phyloP scores from a whole-genome alignment of 2,113 vertebrate genomes.

The Mugil cephalus region DNA sequence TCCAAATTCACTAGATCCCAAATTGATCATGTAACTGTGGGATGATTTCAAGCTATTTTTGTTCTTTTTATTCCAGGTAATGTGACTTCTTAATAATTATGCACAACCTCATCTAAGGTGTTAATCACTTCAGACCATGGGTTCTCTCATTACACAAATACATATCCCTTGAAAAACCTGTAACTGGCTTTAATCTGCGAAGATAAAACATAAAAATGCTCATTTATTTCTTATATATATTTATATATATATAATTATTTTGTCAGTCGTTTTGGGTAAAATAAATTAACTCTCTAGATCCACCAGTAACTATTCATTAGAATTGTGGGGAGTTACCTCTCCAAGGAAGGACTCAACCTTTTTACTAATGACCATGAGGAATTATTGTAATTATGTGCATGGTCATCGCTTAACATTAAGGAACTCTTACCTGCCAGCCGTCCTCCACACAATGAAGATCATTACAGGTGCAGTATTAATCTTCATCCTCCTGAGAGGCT shows the following conservation, averaged over 20 bases:
- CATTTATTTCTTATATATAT: too few relatives aligned
- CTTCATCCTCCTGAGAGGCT: conserved; percentile 42
- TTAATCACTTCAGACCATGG: too few relatives aligned
- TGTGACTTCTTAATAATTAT: too few relatives aligned
- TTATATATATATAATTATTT: background rate
- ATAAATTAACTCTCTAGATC: conserved; percentile 3
- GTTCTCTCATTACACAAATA: too few relatives aligned
- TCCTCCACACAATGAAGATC: conserved; percentile 66
- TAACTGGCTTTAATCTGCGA: too few relatives aligned
- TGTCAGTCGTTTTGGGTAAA: background rate
- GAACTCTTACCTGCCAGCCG: conserved; percentile 57
- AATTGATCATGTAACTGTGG: too few relatives aligned
- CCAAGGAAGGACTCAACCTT: conserved; percentile 24
- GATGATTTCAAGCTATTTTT: too few relatives aligned
- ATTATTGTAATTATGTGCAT: conserved; percentile 56
- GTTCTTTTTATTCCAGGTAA: too few relatives aligned
- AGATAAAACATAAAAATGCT: too few relatives aligned
- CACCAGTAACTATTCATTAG: conserved; percentile 2
- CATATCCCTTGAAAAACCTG: too few relatives aligned
- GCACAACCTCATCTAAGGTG: too few relatives aligned
- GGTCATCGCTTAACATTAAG: conserved; percentile 52
- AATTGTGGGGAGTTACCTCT: conserved; percentile 27
- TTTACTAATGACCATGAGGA: conserved; percentile 48
- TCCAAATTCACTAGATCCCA: too few relatives aligned
- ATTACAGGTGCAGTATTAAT: conserved; percentile 68